Conservation (phyloP, 2,113 vertebrate species). For the Monopterus albus region DNA sequence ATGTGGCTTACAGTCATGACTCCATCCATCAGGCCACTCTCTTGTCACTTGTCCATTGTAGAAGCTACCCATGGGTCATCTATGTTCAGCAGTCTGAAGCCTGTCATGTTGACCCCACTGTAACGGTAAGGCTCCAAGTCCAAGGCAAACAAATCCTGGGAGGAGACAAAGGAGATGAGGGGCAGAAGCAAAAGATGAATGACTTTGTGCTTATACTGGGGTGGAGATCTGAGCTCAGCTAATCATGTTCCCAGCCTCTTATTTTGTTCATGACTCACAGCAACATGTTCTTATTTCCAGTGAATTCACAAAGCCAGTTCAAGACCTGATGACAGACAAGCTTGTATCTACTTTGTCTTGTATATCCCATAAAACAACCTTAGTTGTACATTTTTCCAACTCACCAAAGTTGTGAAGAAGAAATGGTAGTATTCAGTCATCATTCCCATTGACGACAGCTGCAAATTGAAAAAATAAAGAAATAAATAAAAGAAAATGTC, state of each 20-base stretch:
- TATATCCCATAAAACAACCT: background rate
- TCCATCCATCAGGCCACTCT: conserved; percentile 90
- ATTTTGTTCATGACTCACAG: background rate
- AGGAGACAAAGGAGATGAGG: background rate
- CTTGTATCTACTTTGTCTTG: background rate
- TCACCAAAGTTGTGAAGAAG: conserved; percentile 98
- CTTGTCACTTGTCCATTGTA: conserved; percentile 91
- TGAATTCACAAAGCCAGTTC: background rate
- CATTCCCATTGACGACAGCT: conserved; percentile 99
- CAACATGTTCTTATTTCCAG: background rate
- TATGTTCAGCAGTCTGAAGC: conserved; percentile 92
- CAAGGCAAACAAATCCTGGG: conserved; percentile 94
- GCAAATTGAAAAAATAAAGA: conserved; percentile 47
- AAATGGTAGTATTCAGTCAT: conserved; percentile 99
- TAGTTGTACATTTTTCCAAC: conserved; percentile 38
- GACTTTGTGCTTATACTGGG: background rate
- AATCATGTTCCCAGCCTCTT: background rate
- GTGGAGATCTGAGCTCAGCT: background rate
- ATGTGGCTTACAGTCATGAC: conserved; percentile 90
- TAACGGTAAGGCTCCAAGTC: conserved; percentile 97
- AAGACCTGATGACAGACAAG: too few relatives aligned
- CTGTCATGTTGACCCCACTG: conserved; percentile 98
- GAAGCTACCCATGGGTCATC: conserved; percentile 89
- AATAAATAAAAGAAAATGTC: background rate
- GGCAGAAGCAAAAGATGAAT: background rate